Percentiles rank a stretch among this genome's conserved stretches.
Evolutionary conservation across 2,113 vertebrate genomes (phyloP).

Genomic region (Petroica traversi): DNA sequence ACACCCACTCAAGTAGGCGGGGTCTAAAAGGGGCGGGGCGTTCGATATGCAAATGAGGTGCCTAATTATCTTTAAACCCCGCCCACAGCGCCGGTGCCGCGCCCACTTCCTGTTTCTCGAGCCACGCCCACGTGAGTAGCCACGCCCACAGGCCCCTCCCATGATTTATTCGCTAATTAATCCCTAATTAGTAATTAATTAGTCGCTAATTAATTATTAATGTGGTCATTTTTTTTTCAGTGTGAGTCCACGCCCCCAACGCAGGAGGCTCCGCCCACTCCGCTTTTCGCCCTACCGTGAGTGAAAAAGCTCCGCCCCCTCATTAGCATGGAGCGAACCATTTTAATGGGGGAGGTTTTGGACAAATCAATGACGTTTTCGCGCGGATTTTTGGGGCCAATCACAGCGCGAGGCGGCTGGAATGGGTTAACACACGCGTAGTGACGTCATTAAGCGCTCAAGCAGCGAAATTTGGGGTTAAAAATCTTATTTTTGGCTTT

Average conservation of each 20-base stretch:
- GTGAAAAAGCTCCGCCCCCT: not conserved
- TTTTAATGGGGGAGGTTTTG: rapidly evolving
- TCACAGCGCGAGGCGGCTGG: rapidly evolving
- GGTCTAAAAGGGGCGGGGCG: rapidly evolving
- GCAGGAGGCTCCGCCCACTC: not conserved
- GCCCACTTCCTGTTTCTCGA: rapidly evolving
- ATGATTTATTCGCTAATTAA: rapidly evolving
- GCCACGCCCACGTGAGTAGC: not conserved
- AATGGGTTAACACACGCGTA: rapidly evolving
- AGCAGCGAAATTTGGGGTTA: rapidly evolving
- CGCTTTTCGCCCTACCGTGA: rapidly evolving
- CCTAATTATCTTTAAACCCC: rapidly evolving
- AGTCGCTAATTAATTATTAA: rapidly evolving
- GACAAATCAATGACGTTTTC: rapidly evolving
- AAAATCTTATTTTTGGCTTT: rapidly evolving
- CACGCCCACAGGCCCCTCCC: rapidly evolving
- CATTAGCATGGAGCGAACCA: rapidly evolving
- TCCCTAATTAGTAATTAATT: rapidly evolving
- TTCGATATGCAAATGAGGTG: rapidly evolving
- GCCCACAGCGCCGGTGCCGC: rapidly evolving
- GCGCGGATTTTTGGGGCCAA: rapidly evolving
- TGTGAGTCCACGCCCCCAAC: rapidly evolving
- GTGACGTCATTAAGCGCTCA: rapidly evolving
- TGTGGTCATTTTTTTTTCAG: no score
- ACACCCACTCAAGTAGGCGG: not conserved